Conservation (phyloP, 2,888 invertebrate genomes). For the Archaeoteleia sp. region DNA sequence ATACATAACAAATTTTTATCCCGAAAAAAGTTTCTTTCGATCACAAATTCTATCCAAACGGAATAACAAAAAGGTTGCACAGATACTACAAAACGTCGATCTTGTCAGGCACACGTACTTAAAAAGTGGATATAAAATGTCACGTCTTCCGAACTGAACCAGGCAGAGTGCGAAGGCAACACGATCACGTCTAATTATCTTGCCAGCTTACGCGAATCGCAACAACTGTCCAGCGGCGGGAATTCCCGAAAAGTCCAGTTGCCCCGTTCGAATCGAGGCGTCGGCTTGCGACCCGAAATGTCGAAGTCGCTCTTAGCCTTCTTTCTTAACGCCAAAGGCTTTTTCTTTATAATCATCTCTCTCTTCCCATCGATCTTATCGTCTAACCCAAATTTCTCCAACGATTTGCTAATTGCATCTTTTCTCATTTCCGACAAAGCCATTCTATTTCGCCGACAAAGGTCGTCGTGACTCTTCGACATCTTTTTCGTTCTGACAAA, state of each 20-base stretch:
- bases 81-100: slow-evolving; percentile 47
- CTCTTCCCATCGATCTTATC: slow-evolving; percentile 15
- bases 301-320: slow-evolving; percentile 66
- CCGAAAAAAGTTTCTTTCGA: not conserved
- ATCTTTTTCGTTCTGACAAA: slow-evolving; percentile 60
- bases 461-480: slow-evolving; percentile 57
- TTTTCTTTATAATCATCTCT: slow-evolving; percentile 42
- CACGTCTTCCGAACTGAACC: slow-evolving; percentile 63
- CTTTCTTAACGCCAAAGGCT: slow-evolving; percentile 49
- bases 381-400: slow-evolving; percentile 48
- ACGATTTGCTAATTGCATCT: slow-evolving; percentile 52
- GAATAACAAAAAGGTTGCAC: slow-evolving; percentile 37
- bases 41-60: slow-evolving; percentile 14
- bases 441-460: slow-evolving; percentile 33
- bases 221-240: slow-evolving; percentile 59
- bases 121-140: slow-evolving; percentile 55
- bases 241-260: slow-evolving; percentile 64
- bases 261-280: slow-evolving; percentile 62
- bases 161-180: slow-evolving; percentile 62
- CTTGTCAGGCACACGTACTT: slow-evolving; percentile 55
- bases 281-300: slow-evolving; percentile 62
- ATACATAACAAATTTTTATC: too few relatives aligned
- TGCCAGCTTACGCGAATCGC: slow-evolving; percentile 65
- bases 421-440: slow-evolving; percentile 36
- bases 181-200: slow-evolving; percentile 57